Conservation (phyloP, 2,113 vertebrate genomes). For the Hypomesus transpacificus region DNA sequence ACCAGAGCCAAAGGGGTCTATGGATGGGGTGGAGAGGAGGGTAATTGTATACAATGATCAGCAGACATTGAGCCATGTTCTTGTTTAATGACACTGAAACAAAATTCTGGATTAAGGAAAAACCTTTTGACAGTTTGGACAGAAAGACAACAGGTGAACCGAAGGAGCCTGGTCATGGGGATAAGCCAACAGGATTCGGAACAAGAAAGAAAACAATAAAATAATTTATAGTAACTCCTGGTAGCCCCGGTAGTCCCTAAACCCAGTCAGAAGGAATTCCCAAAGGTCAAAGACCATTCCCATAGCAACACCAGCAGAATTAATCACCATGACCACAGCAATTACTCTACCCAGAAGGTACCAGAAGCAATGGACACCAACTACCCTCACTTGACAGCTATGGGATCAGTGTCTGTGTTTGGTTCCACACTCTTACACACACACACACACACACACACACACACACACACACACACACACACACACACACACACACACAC, state of each 20-base stretch:
- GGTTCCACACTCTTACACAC: constrained; percentile 5
- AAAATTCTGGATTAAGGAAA: background rate
- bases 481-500: no score
- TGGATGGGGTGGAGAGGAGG: constrained; percentile 3
- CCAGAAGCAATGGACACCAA: constrained; percentile 1
- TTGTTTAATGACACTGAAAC: background rate
- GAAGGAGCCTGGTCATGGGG: no score
- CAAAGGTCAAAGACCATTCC: constrained; percentile 3
- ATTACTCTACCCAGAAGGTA: constrained; percentile 12
- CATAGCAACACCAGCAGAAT: constrained; percentile 17
- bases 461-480: no score
- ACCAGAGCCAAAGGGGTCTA: constrained; percentile 93
- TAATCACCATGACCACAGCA: constrained; percentile 40
- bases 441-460: no score
- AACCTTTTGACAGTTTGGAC: background rate
- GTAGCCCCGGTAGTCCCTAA: background rate
- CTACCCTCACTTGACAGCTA: constrained; percentile 18
- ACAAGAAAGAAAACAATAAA: no score
- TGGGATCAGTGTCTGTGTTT: constrained; percentile 8
- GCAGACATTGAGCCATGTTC: background rate
- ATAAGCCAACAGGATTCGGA: no score
- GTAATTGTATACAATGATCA: constrained; percentile 35
- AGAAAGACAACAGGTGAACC: background rate
- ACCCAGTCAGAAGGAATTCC: no score
- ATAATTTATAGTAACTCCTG: no score